Percentiles rank a stretch among this genome's conserved stretches.
phyloP scores from a whole-genome alignment of 1,140 invertebrate genomes.

The Neodiprion pinetum region DNA sequence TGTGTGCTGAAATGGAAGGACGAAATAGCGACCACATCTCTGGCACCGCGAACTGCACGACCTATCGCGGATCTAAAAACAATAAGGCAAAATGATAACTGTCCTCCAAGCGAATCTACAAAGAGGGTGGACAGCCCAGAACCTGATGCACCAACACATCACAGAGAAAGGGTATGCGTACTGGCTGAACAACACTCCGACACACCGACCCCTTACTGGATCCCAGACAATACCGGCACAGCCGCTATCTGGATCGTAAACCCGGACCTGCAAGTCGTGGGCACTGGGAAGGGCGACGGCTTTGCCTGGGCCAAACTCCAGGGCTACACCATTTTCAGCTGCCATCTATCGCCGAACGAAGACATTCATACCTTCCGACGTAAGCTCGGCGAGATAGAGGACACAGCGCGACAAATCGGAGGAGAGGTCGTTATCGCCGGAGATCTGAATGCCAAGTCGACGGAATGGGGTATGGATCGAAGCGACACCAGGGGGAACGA shows the following conservation, averaged over 20 bases:
- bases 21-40: background rate
- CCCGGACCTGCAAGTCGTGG: background rate
- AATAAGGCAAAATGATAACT: background rate
- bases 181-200: conserved; percentile 21
- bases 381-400: conserved; percentile 20
- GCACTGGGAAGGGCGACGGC: conserved; percentile 10
- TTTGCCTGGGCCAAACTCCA: conserved; percentile 29
- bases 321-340: conserved; percentile 27
- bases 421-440: conserved; percentile 25
- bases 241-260: conserved; percentile 21
- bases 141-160: conserved; percentile 6
- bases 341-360: conserved; percentile 30
- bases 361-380: conserved; percentile 16
- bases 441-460: conserved; percentile 33
- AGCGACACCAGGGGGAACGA: conserved; percentile 26
- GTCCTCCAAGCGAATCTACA: conserved; percentile 20
- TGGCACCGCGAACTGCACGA: background rate
- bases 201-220: background rate
- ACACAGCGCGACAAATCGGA: background rate
- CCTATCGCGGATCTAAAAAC: conserved; percentile 5
- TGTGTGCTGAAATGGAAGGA: background rate
- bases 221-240: background rate
- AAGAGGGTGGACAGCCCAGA: conserved; percentile 16
- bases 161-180: background rate
- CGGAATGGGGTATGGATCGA: conserved; percentile 31